phyloP scores from a whole-genome alignment of 1,140 invertebrate genomes.

The Drosophila pallidifrons region DNA sequence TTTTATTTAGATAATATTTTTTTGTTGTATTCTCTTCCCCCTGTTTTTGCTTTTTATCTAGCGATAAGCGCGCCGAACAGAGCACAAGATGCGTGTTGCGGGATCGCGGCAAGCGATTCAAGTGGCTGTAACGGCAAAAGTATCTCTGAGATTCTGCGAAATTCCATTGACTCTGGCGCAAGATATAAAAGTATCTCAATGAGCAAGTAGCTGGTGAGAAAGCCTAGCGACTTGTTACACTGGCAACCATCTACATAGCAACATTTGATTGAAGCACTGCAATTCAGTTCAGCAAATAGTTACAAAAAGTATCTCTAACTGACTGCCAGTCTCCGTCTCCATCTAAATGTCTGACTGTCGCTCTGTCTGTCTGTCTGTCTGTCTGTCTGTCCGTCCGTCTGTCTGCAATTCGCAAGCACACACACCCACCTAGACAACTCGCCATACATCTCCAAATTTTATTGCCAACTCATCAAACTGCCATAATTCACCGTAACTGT shows the following conservation, averaged over 20 bases:
- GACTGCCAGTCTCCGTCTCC: background rate
- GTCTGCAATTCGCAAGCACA: slow-evolving; percentile 19
- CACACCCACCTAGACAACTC: slow-evolving; percentile 23
- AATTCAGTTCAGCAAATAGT: slow-evolving; percentile 13
- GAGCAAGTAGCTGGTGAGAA: background rate
- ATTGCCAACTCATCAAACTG: slow-evolving; percentile 82
- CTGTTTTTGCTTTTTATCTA: slow-evolving; percentile 58
- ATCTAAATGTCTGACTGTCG: background rate
- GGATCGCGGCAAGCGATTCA: slow-evolving; percentile 26
- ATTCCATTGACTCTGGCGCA: slow-evolving; percentile 7
- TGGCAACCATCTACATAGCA: background rate
- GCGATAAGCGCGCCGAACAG: slow-evolving; percentile 56
- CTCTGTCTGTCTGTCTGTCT: background rate
- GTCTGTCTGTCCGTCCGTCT: background rate
- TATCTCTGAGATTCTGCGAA: slow-evolving; percentile 38
- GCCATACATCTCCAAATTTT: slow-evolving; percentile 51
- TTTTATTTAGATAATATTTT: slow-evolving; percentile 81
- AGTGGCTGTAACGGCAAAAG: slow-evolving; percentile 46
- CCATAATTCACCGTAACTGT: slow-evolving; percentile 83
- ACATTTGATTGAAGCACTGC: slow-evolving; percentile 7
- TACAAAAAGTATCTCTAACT: slow-evolving; percentile 3
- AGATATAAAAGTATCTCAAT: slow-evolving; percentile 17
- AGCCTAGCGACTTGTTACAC: background rate
- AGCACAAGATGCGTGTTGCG: slow-evolving; percentile 46
- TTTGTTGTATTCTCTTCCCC: slow-evolving; percentile 16